Conservation (phyloP, 2,888 invertebrate genomes). For the Suillia variegata region DNA sequence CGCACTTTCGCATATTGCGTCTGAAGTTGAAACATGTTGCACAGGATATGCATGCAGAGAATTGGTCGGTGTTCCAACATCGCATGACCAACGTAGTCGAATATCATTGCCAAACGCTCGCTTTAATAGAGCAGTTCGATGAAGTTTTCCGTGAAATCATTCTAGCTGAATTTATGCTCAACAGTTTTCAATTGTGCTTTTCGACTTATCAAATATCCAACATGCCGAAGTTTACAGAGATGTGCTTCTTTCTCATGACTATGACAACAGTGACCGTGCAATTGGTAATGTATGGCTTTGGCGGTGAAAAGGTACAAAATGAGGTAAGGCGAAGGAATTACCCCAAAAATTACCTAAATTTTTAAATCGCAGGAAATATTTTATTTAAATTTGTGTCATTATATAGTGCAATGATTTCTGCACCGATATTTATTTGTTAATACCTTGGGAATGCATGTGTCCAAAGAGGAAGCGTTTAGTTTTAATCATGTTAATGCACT, state of each 20-base stretch:
- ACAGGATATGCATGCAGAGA: not conserved
- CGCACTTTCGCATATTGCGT: not conserved
- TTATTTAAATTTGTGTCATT: conserved; percentile 6
- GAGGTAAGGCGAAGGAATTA: not conserved
- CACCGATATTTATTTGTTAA: conserved; percentile 22
- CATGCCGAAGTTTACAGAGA: not conserved
- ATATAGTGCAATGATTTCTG: conserved; percentile 20
- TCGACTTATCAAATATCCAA: not conserved
- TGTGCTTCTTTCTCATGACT: not conserved
- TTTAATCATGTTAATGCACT: conserved; percentile 25
- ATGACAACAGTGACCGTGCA: not conserved
- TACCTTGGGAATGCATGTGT: conserved; percentile 27
- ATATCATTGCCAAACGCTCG: conserved; percentile 3
- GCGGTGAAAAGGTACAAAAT: not conserved
- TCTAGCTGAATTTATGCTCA: not conserved
- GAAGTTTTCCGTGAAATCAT: not conserved
- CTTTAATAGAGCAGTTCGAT: not conserved
- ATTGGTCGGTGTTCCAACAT: not conserved
- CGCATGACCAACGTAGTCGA: not conserved
- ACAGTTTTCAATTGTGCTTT: not conserved
- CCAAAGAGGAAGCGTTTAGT: conserved; percentile 18
- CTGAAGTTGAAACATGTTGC: not conserved
- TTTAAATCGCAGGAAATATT: too few species aligned
- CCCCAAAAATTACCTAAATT: conserved; percentile 3
- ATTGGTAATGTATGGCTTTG: not conserved